Evolutionary conservation across 2,113 vertebrate genomes (phyloP).

Genomic region (Neolamprologus devosi): DNA sequence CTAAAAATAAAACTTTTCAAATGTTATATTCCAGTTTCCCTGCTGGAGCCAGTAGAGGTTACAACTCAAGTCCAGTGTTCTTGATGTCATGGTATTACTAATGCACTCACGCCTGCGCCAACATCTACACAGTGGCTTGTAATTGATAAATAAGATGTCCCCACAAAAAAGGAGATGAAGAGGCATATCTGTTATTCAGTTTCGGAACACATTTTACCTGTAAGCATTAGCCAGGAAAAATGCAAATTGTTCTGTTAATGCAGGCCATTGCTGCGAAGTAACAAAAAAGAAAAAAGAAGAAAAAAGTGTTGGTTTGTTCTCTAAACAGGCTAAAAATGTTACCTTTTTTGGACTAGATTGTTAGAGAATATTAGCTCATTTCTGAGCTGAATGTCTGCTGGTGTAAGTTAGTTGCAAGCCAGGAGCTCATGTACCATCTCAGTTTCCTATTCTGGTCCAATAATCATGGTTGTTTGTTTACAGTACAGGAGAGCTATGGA

Average conservation of each 20-base stretch:
- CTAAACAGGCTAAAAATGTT: neutral
- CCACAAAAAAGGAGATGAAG: neutral
- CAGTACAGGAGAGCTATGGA: neutral
- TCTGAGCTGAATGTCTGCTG: neutral
- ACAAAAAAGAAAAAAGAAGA: neutral
- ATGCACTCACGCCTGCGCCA: neutral
- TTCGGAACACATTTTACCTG: neutral
- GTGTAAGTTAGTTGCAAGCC: neutral
- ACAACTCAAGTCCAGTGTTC: neutral
- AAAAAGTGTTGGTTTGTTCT: neutral
- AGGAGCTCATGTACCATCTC: neutral
- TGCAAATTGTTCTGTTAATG: neutral
- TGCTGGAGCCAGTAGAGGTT: neutral
- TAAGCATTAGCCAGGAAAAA: neutral
- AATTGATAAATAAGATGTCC: neutral
- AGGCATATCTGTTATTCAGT: neutral
- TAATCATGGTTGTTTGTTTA: neutral
- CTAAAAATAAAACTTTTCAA: neutral
- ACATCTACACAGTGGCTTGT: neutral
- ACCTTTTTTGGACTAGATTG: neutral
- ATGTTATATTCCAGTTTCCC: neutral
- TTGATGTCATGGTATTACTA: neutral
- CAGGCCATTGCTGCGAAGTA: neutral
- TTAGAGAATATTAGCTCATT: neutral
- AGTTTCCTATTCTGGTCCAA: neutral